phyloP scores from a whole-genome alignment of 2,113 vertebrate genomes.

The Prionailurus viverrinus region DNA sequence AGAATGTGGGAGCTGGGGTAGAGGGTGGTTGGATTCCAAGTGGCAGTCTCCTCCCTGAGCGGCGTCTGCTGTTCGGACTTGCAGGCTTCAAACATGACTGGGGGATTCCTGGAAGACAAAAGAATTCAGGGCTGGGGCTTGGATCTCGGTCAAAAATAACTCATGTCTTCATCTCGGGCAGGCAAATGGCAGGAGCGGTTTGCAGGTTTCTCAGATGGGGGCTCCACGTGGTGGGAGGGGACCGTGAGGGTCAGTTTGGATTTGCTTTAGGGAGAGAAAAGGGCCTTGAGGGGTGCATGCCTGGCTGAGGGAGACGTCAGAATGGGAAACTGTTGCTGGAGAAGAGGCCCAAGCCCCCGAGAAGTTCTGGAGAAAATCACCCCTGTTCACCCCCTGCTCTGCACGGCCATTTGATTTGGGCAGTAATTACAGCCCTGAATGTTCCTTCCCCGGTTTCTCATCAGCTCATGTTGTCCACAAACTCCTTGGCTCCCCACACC shows the following conservation, averaged over 20 bases:
- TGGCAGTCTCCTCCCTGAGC: slow-evolving; percentile 54
- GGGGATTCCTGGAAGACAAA: slow-evolving; percentile 83
- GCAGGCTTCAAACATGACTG: slow-evolving; percentile 81
- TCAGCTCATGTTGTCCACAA: slow-evolving; percentile 72
- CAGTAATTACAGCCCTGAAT: slow-evolving; percentile 67
- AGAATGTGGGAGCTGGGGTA: neutral
- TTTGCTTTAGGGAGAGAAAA: slow-evolving; percentile 39
- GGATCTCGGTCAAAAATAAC: slow-evolving; percentile 79
- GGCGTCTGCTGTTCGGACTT: slow-evolving; percentile 76
- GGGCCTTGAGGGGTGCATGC: neutral
- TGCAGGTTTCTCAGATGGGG: slow-evolving; percentile 7
- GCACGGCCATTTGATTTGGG: slow-evolving; percentile 41
- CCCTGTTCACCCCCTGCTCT: neutral
- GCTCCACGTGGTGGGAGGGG: neutral
- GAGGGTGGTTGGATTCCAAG: slow-evolving; percentile 67
- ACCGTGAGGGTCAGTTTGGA: neutral
- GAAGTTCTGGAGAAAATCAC: neutral
- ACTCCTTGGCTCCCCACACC: neutral
- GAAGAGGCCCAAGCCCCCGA: neutral
- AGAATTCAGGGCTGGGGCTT: slow-evolving; percentile 76
- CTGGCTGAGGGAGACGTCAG: neutral
- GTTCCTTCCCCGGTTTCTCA: slow-evolving; percentile 62
- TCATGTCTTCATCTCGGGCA: slow-evolving; percentile 77
- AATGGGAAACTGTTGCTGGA: neutral
- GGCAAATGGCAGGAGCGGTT: neutral